Conservation (phyloP, 1,140 invertebrate genomes). For the Ostrea denselamellosa region DNA sequence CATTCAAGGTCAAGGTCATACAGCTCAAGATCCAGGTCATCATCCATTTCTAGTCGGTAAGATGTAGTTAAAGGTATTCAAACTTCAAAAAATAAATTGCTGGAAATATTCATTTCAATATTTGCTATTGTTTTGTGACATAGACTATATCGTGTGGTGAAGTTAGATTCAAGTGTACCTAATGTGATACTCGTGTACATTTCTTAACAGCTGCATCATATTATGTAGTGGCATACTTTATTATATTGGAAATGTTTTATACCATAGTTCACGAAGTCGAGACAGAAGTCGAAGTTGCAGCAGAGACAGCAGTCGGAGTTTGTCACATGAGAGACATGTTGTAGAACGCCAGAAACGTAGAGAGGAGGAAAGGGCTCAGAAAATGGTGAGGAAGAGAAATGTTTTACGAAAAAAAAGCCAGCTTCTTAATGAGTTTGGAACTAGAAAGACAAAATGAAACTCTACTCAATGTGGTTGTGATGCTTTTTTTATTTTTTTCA, state of each 20-base stretch:
- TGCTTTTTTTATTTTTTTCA: conserved; percentile 30
- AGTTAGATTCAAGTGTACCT: too few relatives aligned
- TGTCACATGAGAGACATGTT: conserved; percentile 53
- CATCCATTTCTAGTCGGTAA: conserved; percentile 53
- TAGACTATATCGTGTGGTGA: too few relatives aligned
- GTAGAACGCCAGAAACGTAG: conserved; percentile 58
- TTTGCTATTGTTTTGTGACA: too few relatives aligned
- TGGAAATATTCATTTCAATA: too few relatives aligned
- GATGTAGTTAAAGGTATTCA: neutral
- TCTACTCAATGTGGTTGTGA: neutral
- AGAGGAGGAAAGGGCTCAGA: conserved; percentile 68
- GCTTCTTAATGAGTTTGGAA: too few relatives aligned
- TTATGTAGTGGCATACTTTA: too few relatives aligned
- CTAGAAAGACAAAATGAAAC: neutral
- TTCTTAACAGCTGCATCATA: too few relatives aligned
- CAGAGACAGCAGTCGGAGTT: conserved; percentile 43
- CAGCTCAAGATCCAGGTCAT: conserved; percentile 59
- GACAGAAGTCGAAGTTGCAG: neutral
- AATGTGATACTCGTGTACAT: too few relatives aligned
- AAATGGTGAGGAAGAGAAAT: conserved; percentile 62
- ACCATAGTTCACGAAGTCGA: neutral
- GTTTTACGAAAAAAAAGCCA: neutral
- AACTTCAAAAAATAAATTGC: too few relatives aligned
- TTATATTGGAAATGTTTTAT: neutral
- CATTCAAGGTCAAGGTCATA: conserved; percentile 42